These are phyloP conservation scores for Coelogynopora nodosa DNA, from an alignment of 2,888 invertebrate species.

Conservation along the genomic window DNA sequence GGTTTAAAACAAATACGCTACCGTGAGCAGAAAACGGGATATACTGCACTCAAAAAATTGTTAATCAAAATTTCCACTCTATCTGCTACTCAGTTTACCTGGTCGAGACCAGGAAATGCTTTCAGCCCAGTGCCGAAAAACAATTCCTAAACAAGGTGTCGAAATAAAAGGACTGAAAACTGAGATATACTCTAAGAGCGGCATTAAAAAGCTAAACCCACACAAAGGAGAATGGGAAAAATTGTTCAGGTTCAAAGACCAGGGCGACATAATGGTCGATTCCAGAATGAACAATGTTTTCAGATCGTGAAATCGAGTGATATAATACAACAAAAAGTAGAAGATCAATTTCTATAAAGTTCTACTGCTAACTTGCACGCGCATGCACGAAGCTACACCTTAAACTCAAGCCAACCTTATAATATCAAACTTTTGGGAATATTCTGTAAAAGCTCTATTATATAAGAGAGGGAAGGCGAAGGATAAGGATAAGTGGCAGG, in stretches of 20 bases:
- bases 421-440: too few relatives aligned
- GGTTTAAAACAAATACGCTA: too few relatives aligned
- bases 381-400: too few relatives aligned
- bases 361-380: too few relatives aligned
- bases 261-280: background rate
- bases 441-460: too few relatives aligned
- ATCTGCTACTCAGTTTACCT: background rate
- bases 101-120: constrained; percentile 14
- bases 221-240: background rate
- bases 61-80: background rate
- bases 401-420: too few relatives aligned
- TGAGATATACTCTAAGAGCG: background rate
- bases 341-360: too few relatives aligned
- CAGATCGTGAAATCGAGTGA: background rate
- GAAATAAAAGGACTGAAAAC: background rate
- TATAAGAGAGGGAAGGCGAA: too few relatives aligned
- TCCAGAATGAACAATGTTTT: too few relatives aligned
- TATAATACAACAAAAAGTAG: background rate
- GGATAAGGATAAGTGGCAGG: constrained; percentile 9
- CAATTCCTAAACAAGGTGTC: background rate
- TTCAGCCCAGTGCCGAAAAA: background rate
- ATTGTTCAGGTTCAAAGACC: background rate
- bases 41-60: background rate
- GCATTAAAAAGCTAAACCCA: background rate
- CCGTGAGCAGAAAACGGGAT: too few relatives aligned